Conservation (phyloP, 2,888 invertebrate species). For the Dromius quadrimaculatus region DNA sequence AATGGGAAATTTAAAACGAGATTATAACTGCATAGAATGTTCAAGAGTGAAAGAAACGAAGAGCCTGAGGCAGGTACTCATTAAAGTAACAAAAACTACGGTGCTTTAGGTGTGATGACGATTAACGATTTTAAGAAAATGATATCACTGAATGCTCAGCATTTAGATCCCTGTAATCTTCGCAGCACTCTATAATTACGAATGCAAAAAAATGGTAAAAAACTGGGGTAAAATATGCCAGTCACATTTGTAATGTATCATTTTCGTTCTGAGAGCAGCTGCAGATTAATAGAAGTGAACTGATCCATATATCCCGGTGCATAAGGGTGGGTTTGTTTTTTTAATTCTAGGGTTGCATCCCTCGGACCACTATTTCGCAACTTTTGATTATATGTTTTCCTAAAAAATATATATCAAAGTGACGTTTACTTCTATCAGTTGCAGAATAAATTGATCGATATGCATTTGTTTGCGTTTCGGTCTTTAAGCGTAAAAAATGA, state of each 20-base stretch:
- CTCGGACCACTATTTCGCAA: slow-evolving; percentile 56
- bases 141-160: slow-evolving; percentile 50
- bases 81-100: slow-evolving; percentile 10
- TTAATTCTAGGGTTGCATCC: slow-evolving; percentile 60
- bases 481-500: slow-evolving; percentile 33
- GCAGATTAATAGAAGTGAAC: slow-evolving; percentile 57
- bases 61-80: slow-evolving; percentile 1
- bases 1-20: slow-evolving; percentile 5
- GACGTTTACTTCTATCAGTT: slow-evolving; percentile 32
- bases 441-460: slow-evolving; percentile 33
- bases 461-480: slow-evolving; percentile 37
- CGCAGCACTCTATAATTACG: slow-evolving; percentile 60
- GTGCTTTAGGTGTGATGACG: background rate
- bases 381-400: slow-evolving; percentile 56
- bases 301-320: slow-evolving; percentile 57
- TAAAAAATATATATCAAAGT: slow-evolving; percentile 52
- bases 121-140: slow-evolving; percentile 41
- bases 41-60: background rate
- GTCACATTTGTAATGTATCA: slow-evolving; percentile 65
- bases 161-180: slow-evolving; percentile 44
- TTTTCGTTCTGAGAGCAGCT: slow-evolving; percentile 64
- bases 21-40: background rate
- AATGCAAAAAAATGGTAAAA: slow-evolving; percentile 59
- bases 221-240: slow-evolving; percentile 64
- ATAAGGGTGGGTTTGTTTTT: slow-evolving; percentile 55